A percentile compares a stretch with the other conserved stretches of the same genome.
Evolutionary conservation across 2,113 vertebrate genomes (phyloP).

Genomic region (Zosterops pallidus): DNA sequence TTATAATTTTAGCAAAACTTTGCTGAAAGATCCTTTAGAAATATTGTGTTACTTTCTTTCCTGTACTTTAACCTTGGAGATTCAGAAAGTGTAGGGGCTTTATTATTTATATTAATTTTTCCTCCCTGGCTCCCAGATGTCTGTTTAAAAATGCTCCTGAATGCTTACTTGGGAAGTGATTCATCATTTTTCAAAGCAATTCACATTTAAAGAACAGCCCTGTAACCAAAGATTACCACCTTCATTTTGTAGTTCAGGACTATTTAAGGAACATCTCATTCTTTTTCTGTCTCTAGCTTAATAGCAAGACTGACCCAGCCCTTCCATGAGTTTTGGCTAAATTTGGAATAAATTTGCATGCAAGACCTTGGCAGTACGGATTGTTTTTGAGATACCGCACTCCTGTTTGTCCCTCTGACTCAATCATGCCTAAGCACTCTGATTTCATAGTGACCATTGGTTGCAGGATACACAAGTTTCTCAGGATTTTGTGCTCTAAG

Average conservation of each 20-base stretch:
- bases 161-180: slow-evolving; percentile 27
- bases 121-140: slow-evolving; percentile 20
- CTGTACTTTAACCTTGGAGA: not conserved
- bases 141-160: slow-evolving; percentile 49
- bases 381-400: not conserved
- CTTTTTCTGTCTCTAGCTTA: slow-evolving; percentile 19
- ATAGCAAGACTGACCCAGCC: not conserved
- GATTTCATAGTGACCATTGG: not conserved
- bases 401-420: not conserved
- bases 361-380: not conserved
- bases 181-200: slow-evolving; percentile 51
- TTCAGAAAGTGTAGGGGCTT: not conserved
- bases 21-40: slow-evolving; percentile 11
- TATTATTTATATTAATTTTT: slow-evolving; percentile 55
- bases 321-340: not conserved
- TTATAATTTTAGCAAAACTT: not conserved
- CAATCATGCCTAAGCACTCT: not conserved
- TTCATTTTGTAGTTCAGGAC: not conserved
- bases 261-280: not conserved
- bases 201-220: not conserved
- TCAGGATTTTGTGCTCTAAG: not conserved
- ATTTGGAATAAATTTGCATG: not conserved
- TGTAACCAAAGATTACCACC: not conserved
- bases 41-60: not conserved
- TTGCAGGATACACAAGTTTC: not conserved